These are phyloP conservation scores for Poecilia wingei DNA, from an alignment of 2,797 vertebrate species.

Conservation along the genomic window DNA sequence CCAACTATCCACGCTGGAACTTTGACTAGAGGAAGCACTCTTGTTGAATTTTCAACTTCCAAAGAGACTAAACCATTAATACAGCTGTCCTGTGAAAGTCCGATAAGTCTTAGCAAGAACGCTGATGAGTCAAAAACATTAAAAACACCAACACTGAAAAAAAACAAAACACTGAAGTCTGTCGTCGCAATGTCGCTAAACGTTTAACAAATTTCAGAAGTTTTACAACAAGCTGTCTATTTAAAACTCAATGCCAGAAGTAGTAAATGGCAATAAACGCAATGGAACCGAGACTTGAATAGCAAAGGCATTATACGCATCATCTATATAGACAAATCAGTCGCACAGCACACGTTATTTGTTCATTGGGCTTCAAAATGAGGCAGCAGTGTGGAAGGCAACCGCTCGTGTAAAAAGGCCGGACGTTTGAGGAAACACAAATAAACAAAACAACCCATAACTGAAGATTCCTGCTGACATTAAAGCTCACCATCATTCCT, in stretches of 20 bases:
- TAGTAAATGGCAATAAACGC: background rate
- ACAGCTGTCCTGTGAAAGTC: background rate
- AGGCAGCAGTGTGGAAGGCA: conserved; percentile 52
- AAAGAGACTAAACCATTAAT: background rate
- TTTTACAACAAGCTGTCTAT: background rate
- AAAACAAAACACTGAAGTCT: background rate
- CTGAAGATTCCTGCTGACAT: conserved; percentile 74
- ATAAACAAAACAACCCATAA: conserved; percentile 78
- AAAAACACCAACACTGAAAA: background rate
- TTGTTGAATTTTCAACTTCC: background rate
- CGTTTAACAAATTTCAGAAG: background rate
- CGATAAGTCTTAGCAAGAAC: background rate
- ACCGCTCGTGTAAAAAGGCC: conserved; percentile 61
- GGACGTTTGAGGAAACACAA: conserved; percentile 77
- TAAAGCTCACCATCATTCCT: conserved; percentile 75
- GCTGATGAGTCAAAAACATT: background rate
- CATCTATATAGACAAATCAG: background rate
- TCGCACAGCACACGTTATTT: conserved; percentile 35
- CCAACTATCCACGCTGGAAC: background rate
- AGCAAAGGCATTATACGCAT: background rate
- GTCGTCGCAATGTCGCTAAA: background rate
- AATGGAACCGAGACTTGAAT: background rate
- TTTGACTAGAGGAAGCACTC: background rate
- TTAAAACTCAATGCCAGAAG: background rate
- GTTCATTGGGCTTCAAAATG: conserved; percentile 60